Base-by-base conservation (phyloP, 2,888 invertebrate genomes). In the Schrankia costaestrigalis region DNA sequence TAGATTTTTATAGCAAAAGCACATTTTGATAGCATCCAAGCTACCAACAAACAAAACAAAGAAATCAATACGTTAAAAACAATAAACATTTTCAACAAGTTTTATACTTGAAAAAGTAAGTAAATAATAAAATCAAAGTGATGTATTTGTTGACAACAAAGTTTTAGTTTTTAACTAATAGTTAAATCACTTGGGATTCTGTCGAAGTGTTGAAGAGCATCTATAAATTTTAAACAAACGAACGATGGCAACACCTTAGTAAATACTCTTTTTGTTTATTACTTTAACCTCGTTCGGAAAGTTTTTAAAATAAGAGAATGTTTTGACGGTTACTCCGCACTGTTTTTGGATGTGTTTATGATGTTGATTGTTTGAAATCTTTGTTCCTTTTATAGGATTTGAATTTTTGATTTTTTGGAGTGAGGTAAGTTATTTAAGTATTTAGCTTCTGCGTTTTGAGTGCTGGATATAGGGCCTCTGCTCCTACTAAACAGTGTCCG, bases 101-200 rank as follows among this genome's bases (percentile, higher is more conserved):
- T n/a, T n/a, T n/a, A n/a, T n/a, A n/a, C n/a, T n/a, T n/a, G n/a
- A n/a, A n/a, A n/a, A n/a, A n/a, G n/a, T n/a, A n/a, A n/a, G n/a
- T n/a, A n/a, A n/a, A n/a, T n/a, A n/a, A 25, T 13, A 41, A 35
- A 27, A 19, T 6, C n/a, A 35, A 42, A 37, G 33, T 46, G 35
- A 47, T 40, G 39, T 40, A 42, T 46, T 50, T 51, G 43, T 55
- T 49, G 44, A 41, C 43, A 15, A 32, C 28, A 39, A 34, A 31
- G 31, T 39, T 31, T 17, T 35, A 46, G 22, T 43, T 38, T 25
- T 37, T 26, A 34, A 49, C 47, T 31, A 37, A 37, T 37, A 42
- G 18, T 44, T 42, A 42, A 41, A 35, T 35, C 33, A 29, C 35
- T 44, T 10, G 12, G 27, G 39, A 33, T 5, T n/a, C 28, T 31